phyloP scores from a whole-genome alignment of 2,888 invertebrate genomes.

The Poecilus cupreus region DNA sequence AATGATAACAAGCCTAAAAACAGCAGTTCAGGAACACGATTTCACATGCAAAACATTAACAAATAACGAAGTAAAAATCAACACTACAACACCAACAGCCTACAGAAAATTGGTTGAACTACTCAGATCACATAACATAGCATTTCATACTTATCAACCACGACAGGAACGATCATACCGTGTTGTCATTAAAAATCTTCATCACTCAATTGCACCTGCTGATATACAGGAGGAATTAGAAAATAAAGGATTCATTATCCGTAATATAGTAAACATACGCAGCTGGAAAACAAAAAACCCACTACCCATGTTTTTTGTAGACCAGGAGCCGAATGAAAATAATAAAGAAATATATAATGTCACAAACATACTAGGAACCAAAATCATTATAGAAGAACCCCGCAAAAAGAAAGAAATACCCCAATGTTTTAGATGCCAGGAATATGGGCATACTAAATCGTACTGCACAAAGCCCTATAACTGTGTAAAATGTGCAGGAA shows the following conservation, averaged over 20 bases:
- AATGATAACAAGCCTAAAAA: constrained; percentile 26
- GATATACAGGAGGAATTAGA: constrained; percentile 56
- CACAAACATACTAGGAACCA: constrained; percentile 51
- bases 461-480: constrained; percentile 56
- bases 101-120: constrained; percentile 46
- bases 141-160: constrained; percentile 60
- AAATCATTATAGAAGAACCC: constrained; percentile 46
- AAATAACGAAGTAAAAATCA: constrained; percentile 44
- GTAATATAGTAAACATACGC: constrained; percentile 58
- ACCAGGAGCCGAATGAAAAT: constrained; percentile 59
- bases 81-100: constrained; percentile 17
- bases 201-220: constrained; percentile 42
- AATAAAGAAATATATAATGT: constrained; percentile 61
- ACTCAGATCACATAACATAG: constrained; percentile 47
- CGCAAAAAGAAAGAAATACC: constrained; percentile 46
- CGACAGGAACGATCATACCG: constrained; percentile 59
- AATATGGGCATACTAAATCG: constrained; percentile 60
- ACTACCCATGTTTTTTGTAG: too few relatives aligned
- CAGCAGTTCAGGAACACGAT: too few relatives aligned
- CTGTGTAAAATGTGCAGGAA: constrained; percentile 62
- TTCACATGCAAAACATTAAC: constrained; percentile 10
- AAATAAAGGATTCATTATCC: constrained; percentile 57
- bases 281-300: constrained; percentile 58
- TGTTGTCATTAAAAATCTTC: constrained; percentile 60
- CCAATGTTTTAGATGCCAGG: constrained; percentile 60